Evolutionary conservation across 2,888 invertebrate genomes (phyloP).

Genomic region (Leptinotarsa haldemani): DNA sequence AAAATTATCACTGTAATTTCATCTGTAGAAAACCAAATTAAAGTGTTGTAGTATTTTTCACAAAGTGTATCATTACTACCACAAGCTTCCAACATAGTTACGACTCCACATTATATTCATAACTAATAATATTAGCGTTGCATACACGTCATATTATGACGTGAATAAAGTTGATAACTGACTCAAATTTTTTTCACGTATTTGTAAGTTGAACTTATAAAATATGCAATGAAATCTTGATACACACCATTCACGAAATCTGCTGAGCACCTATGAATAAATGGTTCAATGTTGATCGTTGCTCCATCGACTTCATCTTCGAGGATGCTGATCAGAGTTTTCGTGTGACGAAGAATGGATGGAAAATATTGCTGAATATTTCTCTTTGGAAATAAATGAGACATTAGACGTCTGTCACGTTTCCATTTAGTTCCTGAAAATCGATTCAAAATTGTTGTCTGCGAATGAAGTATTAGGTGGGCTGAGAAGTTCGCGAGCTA

Average conservation of each 20-base stretch:
- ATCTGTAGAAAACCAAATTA: too few relatives aligned
- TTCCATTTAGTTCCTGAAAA: slow-evolving; percentile 53
- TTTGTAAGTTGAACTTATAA: not conserved
- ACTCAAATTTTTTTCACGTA: too few relatives aligned
- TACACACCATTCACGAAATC: slow-evolving; percentile 50
- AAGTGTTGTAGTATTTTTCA: too few relatives aligned
- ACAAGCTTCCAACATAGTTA: too few relatives aligned
- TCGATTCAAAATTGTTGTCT: not conserved
- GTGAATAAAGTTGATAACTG: too few relatives aligned
- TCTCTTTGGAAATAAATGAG: slow-evolving; percentile 48
- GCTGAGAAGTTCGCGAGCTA: too few relatives aligned
- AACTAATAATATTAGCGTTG: too few relatives aligned
- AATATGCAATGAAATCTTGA: not conserved
- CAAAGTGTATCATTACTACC: too few relatives aligned
- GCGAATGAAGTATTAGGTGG: not conserved
- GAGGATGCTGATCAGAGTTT: slow-evolving; percentile 41
- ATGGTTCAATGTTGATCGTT: slow-evolving; percentile 47
- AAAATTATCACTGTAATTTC: too few relatives aligned
- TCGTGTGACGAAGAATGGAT: slow-evolving; percentile 44
- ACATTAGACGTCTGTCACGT: slow-evolving; percentile 49
- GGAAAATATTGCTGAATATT: slow-evolving; percentile 46
- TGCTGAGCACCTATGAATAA: slow-evolving; percentile 46
- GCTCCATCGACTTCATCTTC: slow-evolving; percentile 37
- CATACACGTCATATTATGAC: too few relatives aligned
- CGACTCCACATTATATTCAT: slow-evolving; percentile 13